Evolutionary conservation across 2,797 vertebrate genomes (phyloP).

Genomic region (Enteromius anoplus): DNA sequence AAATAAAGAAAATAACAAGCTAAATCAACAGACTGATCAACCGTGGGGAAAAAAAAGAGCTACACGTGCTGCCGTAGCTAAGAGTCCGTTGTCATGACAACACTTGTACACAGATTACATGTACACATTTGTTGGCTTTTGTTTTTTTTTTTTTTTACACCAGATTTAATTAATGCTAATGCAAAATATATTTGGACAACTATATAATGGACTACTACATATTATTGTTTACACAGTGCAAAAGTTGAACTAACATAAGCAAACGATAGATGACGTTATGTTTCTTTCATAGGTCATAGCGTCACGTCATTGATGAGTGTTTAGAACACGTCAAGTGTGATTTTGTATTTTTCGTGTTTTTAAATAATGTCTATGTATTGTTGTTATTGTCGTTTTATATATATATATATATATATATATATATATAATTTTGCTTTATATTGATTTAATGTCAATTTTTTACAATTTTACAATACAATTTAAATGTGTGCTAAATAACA

Average conservation of each 20-base stretch:
- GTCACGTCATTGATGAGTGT: background rate
- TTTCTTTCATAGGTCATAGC: background rate
- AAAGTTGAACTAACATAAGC: background rate
- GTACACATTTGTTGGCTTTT: background rate
- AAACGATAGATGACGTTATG: background rate
- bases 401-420: too few species aligned
- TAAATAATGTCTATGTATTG: background rate
- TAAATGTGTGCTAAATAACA: background rate
- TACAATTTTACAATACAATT: too few species aligned
- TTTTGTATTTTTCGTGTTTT: background rate
- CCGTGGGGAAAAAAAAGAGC: background rate
- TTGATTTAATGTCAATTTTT: background rate
- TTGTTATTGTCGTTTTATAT: background rate
- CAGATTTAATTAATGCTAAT: background rate
- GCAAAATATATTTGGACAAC: background rate
- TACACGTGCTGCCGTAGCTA: background rate
- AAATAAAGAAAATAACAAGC: background rate
- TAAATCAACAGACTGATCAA: background rate
- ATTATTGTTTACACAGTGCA: background rate
- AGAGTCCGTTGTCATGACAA: slow-evolving; percentile 17
- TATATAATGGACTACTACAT: background rate
- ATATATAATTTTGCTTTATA: background rate
- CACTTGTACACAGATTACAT: slow-evolving; percentile 8
- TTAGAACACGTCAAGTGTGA: background rate
- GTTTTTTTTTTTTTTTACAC: background rate